A percentile compares a stretch with the other conserved stretches of the same genome.
Conservation (phyloP, 2,797 vertebrate genomes). For the Catharus ustulatus region DNA sequence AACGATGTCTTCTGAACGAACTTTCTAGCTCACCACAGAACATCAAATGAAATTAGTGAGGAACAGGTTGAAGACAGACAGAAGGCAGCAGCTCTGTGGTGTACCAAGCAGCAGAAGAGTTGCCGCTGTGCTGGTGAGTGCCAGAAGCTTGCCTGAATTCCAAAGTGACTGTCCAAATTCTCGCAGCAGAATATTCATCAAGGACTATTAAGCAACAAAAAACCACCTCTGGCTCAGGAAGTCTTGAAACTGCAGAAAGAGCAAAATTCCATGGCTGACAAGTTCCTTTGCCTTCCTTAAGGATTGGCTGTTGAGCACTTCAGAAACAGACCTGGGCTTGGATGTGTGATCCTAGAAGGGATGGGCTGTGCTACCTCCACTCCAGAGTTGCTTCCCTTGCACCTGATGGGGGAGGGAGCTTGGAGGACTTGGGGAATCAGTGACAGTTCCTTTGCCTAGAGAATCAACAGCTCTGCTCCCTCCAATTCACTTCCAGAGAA, state of each 20-base stretch:
- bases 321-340: background rate
- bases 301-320: background rate
- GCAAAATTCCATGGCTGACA: background rate
- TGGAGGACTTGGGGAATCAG: background rate
- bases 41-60: background rate
- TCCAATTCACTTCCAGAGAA: background rate
- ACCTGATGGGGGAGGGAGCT: rapidly evolving
- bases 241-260: background rate
- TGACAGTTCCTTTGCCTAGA: background rate
- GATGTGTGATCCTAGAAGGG: background rate
- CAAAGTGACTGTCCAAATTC: background rate
- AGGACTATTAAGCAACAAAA: background rate
- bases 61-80: background rate
- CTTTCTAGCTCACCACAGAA: too few relatives aligned
- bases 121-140: background rate
- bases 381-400: background rate
- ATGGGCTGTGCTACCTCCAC: too few relatives aligned
- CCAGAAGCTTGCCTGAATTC: background rate
- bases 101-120: background rate
- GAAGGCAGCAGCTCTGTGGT: background rate
- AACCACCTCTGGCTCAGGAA: background rate
- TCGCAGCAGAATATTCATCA: background rate
- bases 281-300: background rate
- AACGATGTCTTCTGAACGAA: too few relatives aligned
- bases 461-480: background rate